Percentiles rank a stretch among this genome's conserved stretches.
Conservation (phyloP, 2,888 invertebrate genomes). For the Chrysolina oricalcia region DNA sequence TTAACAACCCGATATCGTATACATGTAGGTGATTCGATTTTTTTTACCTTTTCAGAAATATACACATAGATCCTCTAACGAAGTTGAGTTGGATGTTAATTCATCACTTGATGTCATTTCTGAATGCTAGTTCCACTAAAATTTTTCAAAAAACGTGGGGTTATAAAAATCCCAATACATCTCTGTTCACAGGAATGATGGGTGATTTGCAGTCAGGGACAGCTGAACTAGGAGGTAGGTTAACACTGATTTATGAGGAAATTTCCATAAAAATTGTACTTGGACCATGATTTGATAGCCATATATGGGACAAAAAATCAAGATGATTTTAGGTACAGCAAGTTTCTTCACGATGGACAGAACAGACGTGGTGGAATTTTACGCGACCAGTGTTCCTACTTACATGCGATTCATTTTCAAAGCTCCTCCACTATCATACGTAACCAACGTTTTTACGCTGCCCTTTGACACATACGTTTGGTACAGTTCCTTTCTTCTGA, state of each 20-base stretch:
- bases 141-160: constrained; percentile 75
- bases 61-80: constrained; percentile 69
- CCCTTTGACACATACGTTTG: constrained; percentile 80
- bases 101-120: constrained; percentile 73
- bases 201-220: constrained; percentile 74
- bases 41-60: constrained; percentile 59
- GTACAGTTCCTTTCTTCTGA: constrained; percentile 75
- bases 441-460: constrained; percentile 79
- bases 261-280: neutral
- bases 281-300: too few species aligned
- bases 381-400: constrained; percentile 75
- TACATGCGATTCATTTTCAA: constrained; percentile 78
- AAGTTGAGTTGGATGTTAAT: constrained; percentile 76
- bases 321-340: constrained; percentile 66
- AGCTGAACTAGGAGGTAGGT: constrained; percentile 76
- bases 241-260: neutral
- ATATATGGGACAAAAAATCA: neutral
- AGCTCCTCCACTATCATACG: constrained; percentile 78
- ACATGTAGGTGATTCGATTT: too few species aligned
- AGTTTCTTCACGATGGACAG: constrained; percentile 67
- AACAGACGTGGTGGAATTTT: constrained; percentile 72
- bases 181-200: constrained; percentile 76
- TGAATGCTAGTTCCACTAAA: constrained; percentile 74
- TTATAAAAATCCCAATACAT: constrained; percentile 72
- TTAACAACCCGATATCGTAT: too few species aligned